phyloP scores from a whole-genome alignment of 92 coral and sea anemone genomes.

The Phenganax marumi region DNA sequence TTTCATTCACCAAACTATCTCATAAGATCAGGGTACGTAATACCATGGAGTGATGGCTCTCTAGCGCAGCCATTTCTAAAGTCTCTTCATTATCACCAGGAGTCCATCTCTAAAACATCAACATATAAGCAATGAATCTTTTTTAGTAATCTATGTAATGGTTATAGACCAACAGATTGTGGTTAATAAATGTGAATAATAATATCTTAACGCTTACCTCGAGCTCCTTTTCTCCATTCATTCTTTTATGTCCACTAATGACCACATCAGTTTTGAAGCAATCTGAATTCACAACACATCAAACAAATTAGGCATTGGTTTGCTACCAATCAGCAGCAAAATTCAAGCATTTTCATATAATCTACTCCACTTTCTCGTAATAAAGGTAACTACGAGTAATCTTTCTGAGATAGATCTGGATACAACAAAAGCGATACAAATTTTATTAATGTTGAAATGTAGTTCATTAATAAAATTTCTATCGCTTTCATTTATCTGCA shows the following conservation, averaged over 20 bases:
- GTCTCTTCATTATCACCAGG: conserved; percentile 16
- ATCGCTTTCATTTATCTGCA: no score
- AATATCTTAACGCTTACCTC: conserved; percentile 2
- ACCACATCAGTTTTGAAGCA: conserved; percentile 32
- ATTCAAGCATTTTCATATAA: not conserved
- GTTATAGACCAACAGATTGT: not conserved
- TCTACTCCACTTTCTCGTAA: no score
- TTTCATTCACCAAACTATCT: not conserved
- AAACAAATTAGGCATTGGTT: not conserved
- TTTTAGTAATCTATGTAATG: no score
- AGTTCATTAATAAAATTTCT: no score
- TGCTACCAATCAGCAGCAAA: not conserved
- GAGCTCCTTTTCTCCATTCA: conserved; percentile 34
- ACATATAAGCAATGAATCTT: not conserved
- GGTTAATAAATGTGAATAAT: not conserved
- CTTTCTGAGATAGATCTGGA: no score
- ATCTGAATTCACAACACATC: not conserved
- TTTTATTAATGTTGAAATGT: no score
- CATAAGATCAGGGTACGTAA: not conserved
- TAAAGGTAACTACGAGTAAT: no score
- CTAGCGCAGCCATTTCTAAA: not conserved
- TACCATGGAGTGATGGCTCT: conserved; percentile 21
- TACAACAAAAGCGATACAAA: no score
- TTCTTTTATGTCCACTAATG: conserved; percentile 12
- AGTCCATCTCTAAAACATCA: conserved; percentile 28